A percentile compares a stretch with the other conserved stretches of the same genome.
Conservation (phyloP, 2,113 vertebrate genomes). For the Oryzias curvinotus region DNA sequence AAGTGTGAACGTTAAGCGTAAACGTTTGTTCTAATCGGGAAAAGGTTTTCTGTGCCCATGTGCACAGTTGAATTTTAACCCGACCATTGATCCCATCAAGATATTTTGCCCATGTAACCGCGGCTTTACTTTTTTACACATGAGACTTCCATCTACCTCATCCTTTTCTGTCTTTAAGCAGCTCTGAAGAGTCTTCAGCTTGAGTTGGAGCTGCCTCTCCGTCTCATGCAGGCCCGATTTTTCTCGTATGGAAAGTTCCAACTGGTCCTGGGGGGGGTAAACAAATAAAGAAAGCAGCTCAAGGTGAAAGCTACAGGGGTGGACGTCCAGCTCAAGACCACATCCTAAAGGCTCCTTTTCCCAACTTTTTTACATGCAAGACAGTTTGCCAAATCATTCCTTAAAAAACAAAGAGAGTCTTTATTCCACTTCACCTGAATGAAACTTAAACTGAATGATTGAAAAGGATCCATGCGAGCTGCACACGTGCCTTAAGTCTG, state of each 20-base stretch:
- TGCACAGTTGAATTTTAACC: too few relatives aligned
- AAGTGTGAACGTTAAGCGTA: too few relatives aligned
- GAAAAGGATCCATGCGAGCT: too few relatives aligned
- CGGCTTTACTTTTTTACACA: not conserved
- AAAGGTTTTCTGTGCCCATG: too few relatives aligned
- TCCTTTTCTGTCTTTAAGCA: constrained; percentile 96
- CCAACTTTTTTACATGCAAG: too few relatives aligned
- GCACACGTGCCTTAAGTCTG: constrained; percentile 84
- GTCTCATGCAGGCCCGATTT: constrained; percentile 89
- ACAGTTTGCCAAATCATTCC: too few relatives aligned
- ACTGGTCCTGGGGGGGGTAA: constrained; percentile 83
- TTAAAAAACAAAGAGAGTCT: too few relatives aligned
- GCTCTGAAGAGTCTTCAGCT: constrained; percentile 90
- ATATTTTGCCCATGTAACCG: too few relatives aligned
- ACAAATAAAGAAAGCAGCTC: not conserved
- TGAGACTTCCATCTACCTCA: constrained; percentile 77
- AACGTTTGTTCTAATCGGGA: too few relatives aligned
- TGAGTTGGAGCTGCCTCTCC: constrained; percentile 91
- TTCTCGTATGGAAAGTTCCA: constrained; percentile 90
- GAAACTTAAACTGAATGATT: too few relatives aligned
- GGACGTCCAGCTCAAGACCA: not conserved
- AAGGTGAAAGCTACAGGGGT: not conserved
- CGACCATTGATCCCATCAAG: too few relatives aligned
- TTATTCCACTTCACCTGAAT: too few relatives aligned
- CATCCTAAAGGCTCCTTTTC: not conserved